Evolutionary conservation across 2,888 invertebrate species (phyloP).

Genomic region (Parascotia fuliginaria): DNA sequence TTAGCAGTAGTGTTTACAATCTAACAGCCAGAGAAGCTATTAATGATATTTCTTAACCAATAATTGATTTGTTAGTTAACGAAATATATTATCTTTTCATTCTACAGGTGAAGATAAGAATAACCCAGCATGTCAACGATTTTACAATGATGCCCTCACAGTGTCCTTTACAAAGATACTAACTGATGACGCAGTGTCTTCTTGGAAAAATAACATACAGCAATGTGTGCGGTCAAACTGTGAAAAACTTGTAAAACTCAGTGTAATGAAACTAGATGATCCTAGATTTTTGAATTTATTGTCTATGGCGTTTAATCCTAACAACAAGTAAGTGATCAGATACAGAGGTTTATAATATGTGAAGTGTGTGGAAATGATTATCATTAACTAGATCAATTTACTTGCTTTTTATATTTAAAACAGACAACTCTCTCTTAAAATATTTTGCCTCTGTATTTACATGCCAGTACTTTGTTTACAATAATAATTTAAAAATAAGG

Average conservation of each 20-base stretch:
- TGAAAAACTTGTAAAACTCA: conserved; percentile 95
- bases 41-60: too few species aligned
- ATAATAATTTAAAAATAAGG: too few species aligned
- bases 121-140: conserved; percentile 96
- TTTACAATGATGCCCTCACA: conserved; percentile 97
- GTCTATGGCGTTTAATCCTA: conserved; percentile 97
- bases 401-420: too few species aligned
- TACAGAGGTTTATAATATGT: too few species aligned
- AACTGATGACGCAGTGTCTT: conserved; percentile 98
- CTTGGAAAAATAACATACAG: conserved; percentile 99
- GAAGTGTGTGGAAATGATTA: too few species aligned
- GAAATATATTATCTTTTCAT: not conserved
- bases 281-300: conserved; percentile 96
- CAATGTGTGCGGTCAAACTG: conserved; percentile 97
- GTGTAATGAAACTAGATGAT: conserved; percentile 97
- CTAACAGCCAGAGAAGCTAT: too few species aligned
- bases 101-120: conserved; percentile 92
- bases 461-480: too few species aligned
- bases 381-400: too few species aligned
- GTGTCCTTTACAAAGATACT: conserved; percentile 98
- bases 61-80: not conserved
- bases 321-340: conserved; percentile 91
- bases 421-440: too few species aligned
- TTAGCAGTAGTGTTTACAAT: too few species aligned
- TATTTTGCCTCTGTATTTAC: too few species aligned